Evolutionary conservation across 2,113 vertebrate genomes (phyloP).

Genomic region (Gambusia holbrooki): DNA sequence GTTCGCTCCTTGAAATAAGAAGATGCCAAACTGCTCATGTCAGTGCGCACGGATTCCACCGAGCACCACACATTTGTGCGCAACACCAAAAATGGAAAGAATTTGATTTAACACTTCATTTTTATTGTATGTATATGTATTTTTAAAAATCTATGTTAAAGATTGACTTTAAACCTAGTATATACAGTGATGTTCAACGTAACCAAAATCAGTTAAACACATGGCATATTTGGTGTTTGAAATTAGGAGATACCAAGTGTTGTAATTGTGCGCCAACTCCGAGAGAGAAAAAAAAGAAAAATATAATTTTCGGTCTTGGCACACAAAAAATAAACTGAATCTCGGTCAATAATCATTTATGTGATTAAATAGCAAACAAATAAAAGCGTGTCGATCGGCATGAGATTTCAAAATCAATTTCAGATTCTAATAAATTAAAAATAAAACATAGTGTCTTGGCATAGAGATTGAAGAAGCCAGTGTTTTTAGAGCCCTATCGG

Average conservation of each 20-base stretch:
- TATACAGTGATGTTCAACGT: background rate
- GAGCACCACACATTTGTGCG: background rate
- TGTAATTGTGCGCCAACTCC: constrained; percentile 5
- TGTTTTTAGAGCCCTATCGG: constrained; percentile 53
- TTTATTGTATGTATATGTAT: background rate
- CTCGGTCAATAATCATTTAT: background rate
- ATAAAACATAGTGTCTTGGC: too few relatives aligned
- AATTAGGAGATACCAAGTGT: background rate
- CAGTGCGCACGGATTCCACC: background rate
- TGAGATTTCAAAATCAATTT: background rate
- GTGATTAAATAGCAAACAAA: background rate
- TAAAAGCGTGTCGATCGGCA: background rate
- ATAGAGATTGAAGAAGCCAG: background rate
- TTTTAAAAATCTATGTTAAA: background rate
- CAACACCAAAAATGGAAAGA: background rate
- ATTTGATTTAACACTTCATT: background rate
- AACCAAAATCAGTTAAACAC: background rate
- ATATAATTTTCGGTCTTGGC: background rate
- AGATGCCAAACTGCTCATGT: background rate
- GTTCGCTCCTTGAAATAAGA: background rate
- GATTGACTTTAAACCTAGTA: background rate
- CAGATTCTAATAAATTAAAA: background rate
- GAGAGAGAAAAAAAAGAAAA: too few relatives aligned
- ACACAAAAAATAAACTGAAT: background rate
- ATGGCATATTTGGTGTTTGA: background rate